Percentiles rank a stretch among this genome's conserved stretches.
Evolutionary conservation across 2,797 vertebrate genomes (phyloP).

Genomic region (Lates japonicus): DNA sequence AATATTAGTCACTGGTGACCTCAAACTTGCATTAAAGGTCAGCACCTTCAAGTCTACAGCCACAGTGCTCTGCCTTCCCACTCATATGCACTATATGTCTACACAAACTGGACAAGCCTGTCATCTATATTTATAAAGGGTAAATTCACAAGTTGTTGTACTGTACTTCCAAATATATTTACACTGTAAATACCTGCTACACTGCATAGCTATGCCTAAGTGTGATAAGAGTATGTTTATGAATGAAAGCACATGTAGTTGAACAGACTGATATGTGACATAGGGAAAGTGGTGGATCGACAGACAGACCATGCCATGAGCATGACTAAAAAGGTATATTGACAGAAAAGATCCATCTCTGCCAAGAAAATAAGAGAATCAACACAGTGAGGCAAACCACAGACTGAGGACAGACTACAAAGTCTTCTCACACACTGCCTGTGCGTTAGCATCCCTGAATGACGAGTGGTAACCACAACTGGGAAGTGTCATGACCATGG

Average conservation of each 20-base stretch:
- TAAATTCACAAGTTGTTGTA: background rate
- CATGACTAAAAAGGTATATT: background rate
- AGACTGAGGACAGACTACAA: background rate
- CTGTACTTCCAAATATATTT: background rate
- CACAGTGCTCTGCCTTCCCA: background rate
- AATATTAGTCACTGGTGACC: background rate
- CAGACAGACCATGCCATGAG: background rate
- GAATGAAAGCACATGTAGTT: constrained; percentile 3
- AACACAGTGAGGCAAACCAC: background rate
- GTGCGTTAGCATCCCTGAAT: background rate
- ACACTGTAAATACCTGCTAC: background rate
- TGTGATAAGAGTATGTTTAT: constrained; percentile 2
- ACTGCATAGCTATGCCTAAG: background rate
- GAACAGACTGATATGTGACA: background rate
- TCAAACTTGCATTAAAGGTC: background rate
- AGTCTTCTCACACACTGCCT: background rate
- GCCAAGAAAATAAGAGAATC: background rate
- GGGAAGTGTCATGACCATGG: background rate
- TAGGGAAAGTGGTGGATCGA: background rate
- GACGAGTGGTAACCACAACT: background rate
- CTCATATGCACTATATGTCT: background rate
- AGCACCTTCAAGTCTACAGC: background rate
- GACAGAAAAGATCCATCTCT: background rate
- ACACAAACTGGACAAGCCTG: background rate
- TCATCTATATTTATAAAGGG: background rate